Conservation (phyloP, 2,888 invertebrate species). For the Agrochola circellaris region DNA sequence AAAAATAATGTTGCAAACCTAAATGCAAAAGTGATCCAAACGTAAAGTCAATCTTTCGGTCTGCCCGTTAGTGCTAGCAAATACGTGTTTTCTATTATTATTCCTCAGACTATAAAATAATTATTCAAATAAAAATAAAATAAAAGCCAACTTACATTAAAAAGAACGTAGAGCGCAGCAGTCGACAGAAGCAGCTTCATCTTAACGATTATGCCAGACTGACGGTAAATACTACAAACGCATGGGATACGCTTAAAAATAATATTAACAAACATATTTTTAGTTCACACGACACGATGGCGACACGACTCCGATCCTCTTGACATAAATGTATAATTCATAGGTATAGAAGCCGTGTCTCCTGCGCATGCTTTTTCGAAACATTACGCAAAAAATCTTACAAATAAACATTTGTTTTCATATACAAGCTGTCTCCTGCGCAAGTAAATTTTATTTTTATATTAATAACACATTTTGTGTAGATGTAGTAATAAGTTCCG, state of each 20-base stretch:
- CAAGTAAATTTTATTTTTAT: too few relatives aligned
- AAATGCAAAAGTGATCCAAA: background rate
- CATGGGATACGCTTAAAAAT: slow-evolving; percentile 61
- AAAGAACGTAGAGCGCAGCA: slow-evolving; percentile 39
- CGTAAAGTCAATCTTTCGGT: background rate
- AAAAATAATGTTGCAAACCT: background rate
- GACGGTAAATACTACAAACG: slow-evolving; percentile 14
- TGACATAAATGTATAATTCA: too few relatives aligned
- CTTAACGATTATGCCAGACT: slow-evolving; percentile 50
- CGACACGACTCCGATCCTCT: slow-evolving; percentile 43
- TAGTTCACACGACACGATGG: slow-evolving; percentile 64
- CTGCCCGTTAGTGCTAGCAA: background rate
- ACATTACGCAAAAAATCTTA: too few relatives aligned
- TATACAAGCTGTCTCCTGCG: too few relatives aligned
- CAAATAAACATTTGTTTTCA: too few relatives aligned
- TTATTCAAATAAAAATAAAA: background rate
- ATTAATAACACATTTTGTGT: too few relatives aligned
- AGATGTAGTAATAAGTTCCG: too few relatives aligned
- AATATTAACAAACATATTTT: slow-evolving; percentile 45
- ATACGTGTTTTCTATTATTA: background rate
- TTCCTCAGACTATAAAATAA: background rate
- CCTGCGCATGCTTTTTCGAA: too few relatives aligned
- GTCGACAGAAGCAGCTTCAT: slow-evolving; percentile 55
- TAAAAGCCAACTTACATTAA: slow-evolving; percentile 56
- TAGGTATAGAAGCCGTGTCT: too few relatives aligned